phyloP scores from a whole-genome alignment of 2,113 vertebrate genomes.

The Phalacrocorax aristotelis region DNA sequence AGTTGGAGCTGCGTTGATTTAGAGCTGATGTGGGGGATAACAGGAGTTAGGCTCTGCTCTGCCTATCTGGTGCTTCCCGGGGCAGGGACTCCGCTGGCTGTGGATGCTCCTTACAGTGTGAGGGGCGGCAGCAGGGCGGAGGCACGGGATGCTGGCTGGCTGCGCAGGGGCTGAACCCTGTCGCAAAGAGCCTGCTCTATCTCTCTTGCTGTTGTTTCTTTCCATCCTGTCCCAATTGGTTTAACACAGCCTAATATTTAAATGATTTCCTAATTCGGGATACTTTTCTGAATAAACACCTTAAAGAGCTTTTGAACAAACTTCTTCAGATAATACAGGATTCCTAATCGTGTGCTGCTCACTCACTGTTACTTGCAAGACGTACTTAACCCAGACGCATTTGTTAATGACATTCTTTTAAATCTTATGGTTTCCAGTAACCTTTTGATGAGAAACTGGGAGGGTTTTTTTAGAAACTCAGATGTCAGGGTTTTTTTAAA shows the following conservation, averaged over 20 bases:
- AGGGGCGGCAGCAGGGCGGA: not conserved
- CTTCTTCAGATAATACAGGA: not conserved
- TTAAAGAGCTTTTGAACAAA: not conserved
- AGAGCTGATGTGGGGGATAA: not conserved
- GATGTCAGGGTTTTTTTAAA: not conserved
- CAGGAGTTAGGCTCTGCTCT: not conserved
- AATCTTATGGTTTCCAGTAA: not conserved
- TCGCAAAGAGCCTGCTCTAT: not conserved
- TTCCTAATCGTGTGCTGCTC: not conserved
- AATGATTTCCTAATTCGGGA: not conserved
- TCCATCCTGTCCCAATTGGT: not conserved
- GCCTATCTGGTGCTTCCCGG: fast-evolving
- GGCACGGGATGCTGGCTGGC: not conserved
- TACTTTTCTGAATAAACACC: not conserved
- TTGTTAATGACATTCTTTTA: not conserved
- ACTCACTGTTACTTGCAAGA: not conserved
- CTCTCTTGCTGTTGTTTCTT: not conserved
- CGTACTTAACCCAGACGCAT: not conserved
- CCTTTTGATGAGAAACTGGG: not conserved
- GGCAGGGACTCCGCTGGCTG: not conserved
- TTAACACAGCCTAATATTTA: not conserved
- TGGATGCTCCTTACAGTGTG: not conserved
- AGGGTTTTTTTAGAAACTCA: not conserved
- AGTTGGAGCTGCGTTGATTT: not conserved
- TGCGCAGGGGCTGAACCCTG: not conserved